Evolutionary conservation across 1,140 invertebrate species (phyloP).

Genomic region (Phenacoccus solenopsis): DNA sequence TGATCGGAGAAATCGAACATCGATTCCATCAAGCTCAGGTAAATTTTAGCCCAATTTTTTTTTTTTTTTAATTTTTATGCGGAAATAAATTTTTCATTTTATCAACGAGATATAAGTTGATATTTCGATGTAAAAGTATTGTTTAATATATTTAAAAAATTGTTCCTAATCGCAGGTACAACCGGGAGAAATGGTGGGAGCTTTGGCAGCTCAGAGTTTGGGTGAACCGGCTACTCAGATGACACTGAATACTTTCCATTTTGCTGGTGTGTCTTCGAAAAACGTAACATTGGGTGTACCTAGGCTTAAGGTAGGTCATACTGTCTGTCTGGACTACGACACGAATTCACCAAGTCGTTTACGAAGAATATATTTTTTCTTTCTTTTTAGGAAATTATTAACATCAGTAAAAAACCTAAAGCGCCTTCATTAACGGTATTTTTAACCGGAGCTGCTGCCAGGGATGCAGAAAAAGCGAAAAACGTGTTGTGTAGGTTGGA

Average conservation of each 20-base stretch:
- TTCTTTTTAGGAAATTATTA: constrained; percentile 80
- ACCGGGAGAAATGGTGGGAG: constrained; percentile 98
- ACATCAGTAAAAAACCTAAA: constrained; percentile 97
- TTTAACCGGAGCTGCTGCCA: constrained; percentile 81
- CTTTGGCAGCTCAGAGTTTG: constrained; percentile 92
- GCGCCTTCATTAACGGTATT: constrained; percentile 98
- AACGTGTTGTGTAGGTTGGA: constrained; percentile 95
- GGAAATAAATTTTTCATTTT: too few relatives aligned
- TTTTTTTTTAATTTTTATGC: too few relatives aligned
- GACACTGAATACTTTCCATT: constrained; percentile 99
- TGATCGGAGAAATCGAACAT: constrained; percentile 95
- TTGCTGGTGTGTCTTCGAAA: constrained; percentile 99
- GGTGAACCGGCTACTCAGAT: constrained; percentile 99
- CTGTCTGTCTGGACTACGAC: too few relatives aligned
- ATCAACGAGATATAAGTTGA: too few relatives aligned
- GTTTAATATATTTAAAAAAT: too few relatives aligned
- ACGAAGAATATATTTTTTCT: constrained; percentile 24
- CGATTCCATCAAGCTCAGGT: constrained; percentile 95
- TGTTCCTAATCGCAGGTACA: constrained; percentile 43
- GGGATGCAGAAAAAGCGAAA: constrained; percentile 98
- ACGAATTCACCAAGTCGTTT: too few relatives aligned
- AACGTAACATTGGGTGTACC: constrained; percentile 99
- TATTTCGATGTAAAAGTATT: too few relatives aligned
- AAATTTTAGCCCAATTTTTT: too few relatives aligned
- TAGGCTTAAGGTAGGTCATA: constrained; percentile 48